Evolutionary conservation across 1,140 invertebrate species (phyloP).

Genomic region (Heterodera carotae): DNA sequence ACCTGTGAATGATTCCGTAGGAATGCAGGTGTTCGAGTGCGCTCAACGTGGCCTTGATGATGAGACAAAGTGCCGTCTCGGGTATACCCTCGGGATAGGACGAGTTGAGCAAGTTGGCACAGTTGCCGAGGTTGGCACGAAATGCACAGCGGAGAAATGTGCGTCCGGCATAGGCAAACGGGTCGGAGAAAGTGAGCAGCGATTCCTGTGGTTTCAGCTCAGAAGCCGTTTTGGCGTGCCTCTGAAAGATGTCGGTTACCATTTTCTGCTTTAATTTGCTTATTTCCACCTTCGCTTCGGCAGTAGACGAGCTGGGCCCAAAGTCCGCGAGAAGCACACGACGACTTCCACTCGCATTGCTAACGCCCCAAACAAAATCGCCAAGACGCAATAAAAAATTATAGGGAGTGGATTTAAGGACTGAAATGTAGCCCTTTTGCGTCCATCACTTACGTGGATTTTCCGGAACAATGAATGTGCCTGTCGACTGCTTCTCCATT

Average conservation of each 20-base stretch:
- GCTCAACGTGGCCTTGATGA: conserved; percentile 77
- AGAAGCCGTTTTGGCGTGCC: neutral
- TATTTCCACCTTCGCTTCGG: neutral
- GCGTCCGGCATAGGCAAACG: neutral
- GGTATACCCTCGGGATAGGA: conserved; percentile 69
- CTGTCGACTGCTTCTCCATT: no score
- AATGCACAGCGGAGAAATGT: neutral
- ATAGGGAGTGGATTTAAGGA: no score
- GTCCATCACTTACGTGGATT: no score
- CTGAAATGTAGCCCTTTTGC: no score
- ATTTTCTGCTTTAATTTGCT: neutral
- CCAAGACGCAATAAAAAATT: neutral
- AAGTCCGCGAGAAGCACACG: neutral
- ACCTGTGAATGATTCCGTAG: conserved; percentile 38
- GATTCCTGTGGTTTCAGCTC: neutral
- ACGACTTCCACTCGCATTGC: no score
- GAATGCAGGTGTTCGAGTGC: conserved; percentile 76
- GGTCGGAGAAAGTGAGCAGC: neutral
- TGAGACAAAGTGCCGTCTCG: conserved; percentile 78
- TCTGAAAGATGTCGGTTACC: neutral
- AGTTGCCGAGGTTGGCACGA: conserved; percentile 11
- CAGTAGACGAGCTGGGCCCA: neutral
- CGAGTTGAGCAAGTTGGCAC: conserved; percentile 10
- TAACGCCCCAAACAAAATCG: neutral
- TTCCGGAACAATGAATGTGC: no score